Percentiles rank a stretch among this genome's conserved stretches.
Evolutionary conservation across 2,888 invertebrate species (phyloP).

Genomic region (Drosophila neonasuta): DNA sequence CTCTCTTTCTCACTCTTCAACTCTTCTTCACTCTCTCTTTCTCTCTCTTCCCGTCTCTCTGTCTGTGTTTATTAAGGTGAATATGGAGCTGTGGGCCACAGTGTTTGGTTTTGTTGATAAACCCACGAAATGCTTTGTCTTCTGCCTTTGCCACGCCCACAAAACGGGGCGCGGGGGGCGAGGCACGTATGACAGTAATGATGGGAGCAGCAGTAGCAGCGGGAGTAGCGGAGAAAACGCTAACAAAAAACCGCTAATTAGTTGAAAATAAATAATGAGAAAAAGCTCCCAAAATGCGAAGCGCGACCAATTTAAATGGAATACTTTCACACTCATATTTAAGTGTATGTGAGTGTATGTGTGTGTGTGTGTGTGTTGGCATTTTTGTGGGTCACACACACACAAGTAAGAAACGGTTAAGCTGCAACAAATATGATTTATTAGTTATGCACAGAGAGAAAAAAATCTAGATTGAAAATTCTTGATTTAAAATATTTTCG

Average conservation of each 20-base stretch:
- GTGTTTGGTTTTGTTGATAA: conserved; percentile 58
- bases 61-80: conserved; percentile 19
- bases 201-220: conserved; percentile 19
- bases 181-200: conserved; percentile 53
- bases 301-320: conserved; percentile 45
- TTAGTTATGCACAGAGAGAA: neutral
- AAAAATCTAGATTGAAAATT: too few relatives aligned
- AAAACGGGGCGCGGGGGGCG: neutral
- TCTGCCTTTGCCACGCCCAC: conserved; percentile 19
- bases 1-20: neutral
- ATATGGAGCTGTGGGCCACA: conserved; percentile 33
- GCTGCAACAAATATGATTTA: neutral
- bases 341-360: neutral
- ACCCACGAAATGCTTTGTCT: conserved; percentile 64
- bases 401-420: conserved; percentile 1
- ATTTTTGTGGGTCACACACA: conserved; percentile 40
- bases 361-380: neutral
- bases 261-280: conserved; percentile 74
- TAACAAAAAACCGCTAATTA: conserved; percentile 71
- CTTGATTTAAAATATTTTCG: too few relatives aligned
- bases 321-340: conserved; percentile 1
- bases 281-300: conserved; percentile 52
- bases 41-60: neutral
- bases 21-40: neutral
- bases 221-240: conserved; percentile 17